Evolutionary conservation across 2,113 vertebrate species (phyloP).

Genomic region (Tragelaphus scriptus): DNA sequence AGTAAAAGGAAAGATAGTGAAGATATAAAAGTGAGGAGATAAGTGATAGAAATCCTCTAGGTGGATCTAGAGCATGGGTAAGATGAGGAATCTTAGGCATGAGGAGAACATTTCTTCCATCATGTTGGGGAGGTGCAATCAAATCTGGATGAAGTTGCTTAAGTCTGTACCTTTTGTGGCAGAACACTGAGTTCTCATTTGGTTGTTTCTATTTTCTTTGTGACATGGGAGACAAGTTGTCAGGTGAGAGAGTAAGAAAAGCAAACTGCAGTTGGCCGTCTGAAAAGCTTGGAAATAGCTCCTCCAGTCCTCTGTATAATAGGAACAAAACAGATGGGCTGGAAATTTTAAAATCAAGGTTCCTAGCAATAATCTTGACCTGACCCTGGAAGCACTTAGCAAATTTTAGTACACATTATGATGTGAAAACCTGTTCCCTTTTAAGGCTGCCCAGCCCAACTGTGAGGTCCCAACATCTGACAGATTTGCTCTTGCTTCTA

Average conservation of each 20-base stretch:
- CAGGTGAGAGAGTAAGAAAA: background rate
- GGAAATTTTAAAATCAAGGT: background rate
- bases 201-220: background rate
- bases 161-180: background rate
- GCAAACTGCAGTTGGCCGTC: background rate
- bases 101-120: background rate
- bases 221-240: background rate
- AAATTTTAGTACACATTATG: background rate
- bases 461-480: background rate
- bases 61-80: background rate
- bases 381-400: background rate
- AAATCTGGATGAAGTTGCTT: background rate
- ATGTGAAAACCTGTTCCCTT: background rate
- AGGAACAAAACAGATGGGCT: background rate
- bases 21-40: background rate
- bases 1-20: background rate
- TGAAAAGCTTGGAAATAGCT: background rate
- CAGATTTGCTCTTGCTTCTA: background rate
- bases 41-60: background rate
- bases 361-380: background rate
- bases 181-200: background rate
- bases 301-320: background rate
- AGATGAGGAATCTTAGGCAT: background rate
- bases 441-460: background rate
- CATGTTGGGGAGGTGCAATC: background rate